Conservation (phyloP, 2,888 invertebrate species). For the Flabesymbios commensalis region DNA sequence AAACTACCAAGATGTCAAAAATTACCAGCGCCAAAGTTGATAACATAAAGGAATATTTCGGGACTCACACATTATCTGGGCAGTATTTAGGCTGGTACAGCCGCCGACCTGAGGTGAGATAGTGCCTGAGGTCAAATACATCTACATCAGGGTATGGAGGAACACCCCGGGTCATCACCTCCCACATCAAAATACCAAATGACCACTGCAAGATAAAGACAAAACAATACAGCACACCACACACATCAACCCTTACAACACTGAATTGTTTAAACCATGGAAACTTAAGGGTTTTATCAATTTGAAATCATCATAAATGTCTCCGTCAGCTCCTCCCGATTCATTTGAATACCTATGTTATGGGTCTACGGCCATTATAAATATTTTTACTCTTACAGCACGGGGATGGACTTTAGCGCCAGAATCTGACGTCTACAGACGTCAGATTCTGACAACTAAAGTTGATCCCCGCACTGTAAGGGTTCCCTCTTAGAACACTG, state of each 20-base stretch:
- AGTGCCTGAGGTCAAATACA: slow-evolving; percentile 63
- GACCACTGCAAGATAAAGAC: slow-evolving; percentile 59
- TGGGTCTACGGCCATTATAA: no score
- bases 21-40: no score
- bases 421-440: no score
- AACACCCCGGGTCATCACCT: slow-evolving; percentile 63
- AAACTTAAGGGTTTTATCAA: neutral
- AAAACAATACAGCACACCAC: neutral
- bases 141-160: slow-evolving; percentile 64
- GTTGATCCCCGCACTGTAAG: no score
- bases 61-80: slow-evolving; percentile 52
- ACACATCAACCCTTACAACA: no score
- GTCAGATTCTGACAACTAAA: no score
- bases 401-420: no score
- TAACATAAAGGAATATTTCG: neutral
- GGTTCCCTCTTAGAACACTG: no score
- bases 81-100: slow-evolving; percentile 64
- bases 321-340: no score
- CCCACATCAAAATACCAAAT: slow-evolving; percentile 64
- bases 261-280: neutral
- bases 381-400: no score
- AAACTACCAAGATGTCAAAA: no score
- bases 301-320: neutral
- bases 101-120: slow-evolving; percentile 61
- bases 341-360: no score